Evolutionary conservation across 2,113 vertebrate species (phyloP).

Genomic region (Macaca mulatta): DNA sequence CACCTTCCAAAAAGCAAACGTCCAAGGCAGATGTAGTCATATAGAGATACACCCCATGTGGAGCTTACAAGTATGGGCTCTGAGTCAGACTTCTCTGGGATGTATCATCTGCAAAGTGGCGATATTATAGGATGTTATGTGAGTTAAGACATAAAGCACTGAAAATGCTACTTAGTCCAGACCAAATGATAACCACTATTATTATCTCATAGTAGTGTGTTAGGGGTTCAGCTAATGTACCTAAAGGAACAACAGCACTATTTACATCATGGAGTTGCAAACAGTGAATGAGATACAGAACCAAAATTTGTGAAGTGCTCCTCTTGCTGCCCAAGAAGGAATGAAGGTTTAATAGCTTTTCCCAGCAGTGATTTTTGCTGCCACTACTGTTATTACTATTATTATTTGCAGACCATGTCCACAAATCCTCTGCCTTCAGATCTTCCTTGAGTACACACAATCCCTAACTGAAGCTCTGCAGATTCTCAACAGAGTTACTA

Average conservation of each 20-base stretch:
- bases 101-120: not conserved
- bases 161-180: not conserved
- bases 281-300: too few species aligned
- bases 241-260: too few species aligned
- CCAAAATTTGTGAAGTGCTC: not conserved
- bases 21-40: fast-evolving
- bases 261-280: not conserved
- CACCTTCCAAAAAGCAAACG: not conserved
- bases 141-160: not conserved
- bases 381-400: not conserved
- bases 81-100: not conserved
- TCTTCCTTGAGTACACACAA: not conserved
- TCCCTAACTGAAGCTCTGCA: not conserved
- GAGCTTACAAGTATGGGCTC: not conserved
- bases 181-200: not conserved
- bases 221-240: fast-evolving
- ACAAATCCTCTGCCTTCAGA: not conserved
- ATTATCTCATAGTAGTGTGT: not conserved
- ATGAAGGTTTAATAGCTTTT: not conserved
- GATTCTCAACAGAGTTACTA: not conserved
- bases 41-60: not conserved
- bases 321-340: not conserved
- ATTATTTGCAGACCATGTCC: not conserved
- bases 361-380: fast-evolving
- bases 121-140: not conserved